A percentile compares a stretch with the other conserved stretches of the same genome.
These are phyloP conservation scores for Ophonus ardosiacus DNA, from an alignment of 2,888 invertebrate species.

Conservation along the genomic window DNA sequence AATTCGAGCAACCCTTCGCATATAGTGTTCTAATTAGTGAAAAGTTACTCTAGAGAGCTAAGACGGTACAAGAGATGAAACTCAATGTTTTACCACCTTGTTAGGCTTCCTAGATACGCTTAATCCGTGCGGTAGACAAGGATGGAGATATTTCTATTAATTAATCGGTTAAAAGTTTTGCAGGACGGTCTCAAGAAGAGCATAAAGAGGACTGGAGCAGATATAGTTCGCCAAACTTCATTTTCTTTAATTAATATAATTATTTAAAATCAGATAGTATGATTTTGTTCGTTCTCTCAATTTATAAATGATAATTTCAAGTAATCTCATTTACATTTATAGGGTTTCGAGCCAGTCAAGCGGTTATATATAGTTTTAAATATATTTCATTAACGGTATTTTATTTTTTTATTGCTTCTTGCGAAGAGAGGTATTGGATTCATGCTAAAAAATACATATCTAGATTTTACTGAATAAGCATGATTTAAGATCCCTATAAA, in stretches of 20 bases:
- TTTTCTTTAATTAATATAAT: conserved; percentile 7
- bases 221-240: conserved; percentile 5
- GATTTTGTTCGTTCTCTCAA: too few relatives aligned
- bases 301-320: too few relatives aligned
- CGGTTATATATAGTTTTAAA: too few relatives aligned
- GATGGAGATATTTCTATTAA: conserved; percentile 45
- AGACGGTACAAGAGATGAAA: conserved; percentile 50
- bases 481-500: too few relatives aligned
- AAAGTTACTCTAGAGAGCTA: conserved; percentile 67
- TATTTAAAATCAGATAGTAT: background rate
- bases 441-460: too few relatives aligned
- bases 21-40: conserved; percentile 68
- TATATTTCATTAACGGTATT: too few relatives aligned
- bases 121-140: conserved; percentile 29
- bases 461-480: too few relatives aligned
- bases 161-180: conserved; percentile 48
- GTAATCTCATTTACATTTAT: too few relatives aligned
- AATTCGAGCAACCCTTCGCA: conserved; percentile 67
- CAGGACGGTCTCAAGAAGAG: background rate
- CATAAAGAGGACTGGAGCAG: background rate
- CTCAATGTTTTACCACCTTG: conserved; percentile 52
- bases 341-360: too few relatives aligned
- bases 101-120: conserved; percentile 34
- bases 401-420: too few relatives aligned
- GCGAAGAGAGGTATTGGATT: too few relatives aligned